Evolutionary conservation across 1,140 invertebrate genomes (phyloP), one percentile per base, ranked within the genome.

Genomic region (Campoletis sonorensis): DNA sequence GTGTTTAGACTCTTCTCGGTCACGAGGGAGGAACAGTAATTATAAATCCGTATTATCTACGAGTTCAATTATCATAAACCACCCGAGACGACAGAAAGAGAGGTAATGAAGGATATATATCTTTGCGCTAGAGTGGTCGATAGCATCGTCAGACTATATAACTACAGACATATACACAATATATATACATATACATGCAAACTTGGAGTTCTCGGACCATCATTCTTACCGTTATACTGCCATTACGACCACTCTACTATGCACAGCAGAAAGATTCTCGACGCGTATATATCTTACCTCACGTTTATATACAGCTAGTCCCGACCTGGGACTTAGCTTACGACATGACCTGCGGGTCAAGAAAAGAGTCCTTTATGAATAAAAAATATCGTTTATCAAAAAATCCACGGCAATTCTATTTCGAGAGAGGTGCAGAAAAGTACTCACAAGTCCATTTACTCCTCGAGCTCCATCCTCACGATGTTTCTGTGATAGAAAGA

Each of bases 1-100:
- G 26, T 77, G 27, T 77, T 77, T 77, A 61, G 73, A 61, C 73
- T 54, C 27, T 30, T 58, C 72, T 64, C 61, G 73, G 51, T 61
- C 73, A 61, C 51, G 51, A 61, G 73, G 61, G 54, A 77, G 54
- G 37, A 33, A 26, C 77, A 64, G 77, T 71, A 79, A 79, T 79
- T 79, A 79, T 79, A 79, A 79, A 79, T 79, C 37, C 77, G 77
- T 26, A 79, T 79, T 79, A 79, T 79, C 77, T 79, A 68, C 64
- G 64, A 71, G 77, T 71, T 79, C 77, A 79, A 79, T 79, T 79
- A 79, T 71, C 64, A 79, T 79, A 79, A 79, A 79, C 77, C 77
- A 68, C 64, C 67, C 3, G 64, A 49, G 61, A 77, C 64, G 49
- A 79, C 77, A 79, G 67, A 30, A 30, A 79, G 64, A 58, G 77